phyloP scores from a whole-genome alignment of 2,888 invertebrate species.

The Drosophila vallismaia region DNA sequence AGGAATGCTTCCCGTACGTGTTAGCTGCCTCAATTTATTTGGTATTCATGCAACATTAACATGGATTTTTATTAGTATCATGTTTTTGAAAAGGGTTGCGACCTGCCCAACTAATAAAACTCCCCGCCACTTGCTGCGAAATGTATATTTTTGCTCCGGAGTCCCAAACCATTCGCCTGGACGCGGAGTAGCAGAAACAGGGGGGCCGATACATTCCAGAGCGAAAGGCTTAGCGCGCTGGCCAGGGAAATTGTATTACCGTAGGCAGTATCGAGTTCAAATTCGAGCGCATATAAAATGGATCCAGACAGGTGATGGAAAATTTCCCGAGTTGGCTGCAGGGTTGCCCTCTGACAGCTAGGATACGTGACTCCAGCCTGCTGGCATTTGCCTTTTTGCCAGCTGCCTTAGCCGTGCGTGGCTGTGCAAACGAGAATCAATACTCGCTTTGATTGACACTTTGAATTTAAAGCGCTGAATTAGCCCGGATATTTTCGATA shows the following conservation, averaged over 20 bases:
- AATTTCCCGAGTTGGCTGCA: constrained; percentile 39
- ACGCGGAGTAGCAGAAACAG: not conserved
- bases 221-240: constrained; percentile 59
- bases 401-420: constrained; percentile 42
- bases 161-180: constrained; percentile 16
- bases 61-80: constrained; percentile 79
- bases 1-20: constrained; percentile 50
- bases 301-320: constrained; percentile 67
- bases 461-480: constrained; percentile 56
- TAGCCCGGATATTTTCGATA: constrained; percentile 21
- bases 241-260: constrained; percentile 64
- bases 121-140: constrained; percentile 24
- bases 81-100: constrained; percentile 77
- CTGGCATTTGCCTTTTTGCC: constrained; percentile 35
- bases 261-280: constrained; percentile 44
- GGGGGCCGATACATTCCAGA: constrained; percentile 13
- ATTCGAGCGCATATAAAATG: constrained; percentile 4
- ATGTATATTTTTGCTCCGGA: not conserved
- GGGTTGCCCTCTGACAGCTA: constrained; percentile 48
- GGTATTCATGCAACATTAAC: constrained; percentile 79
- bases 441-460: constrained; percentile 73
- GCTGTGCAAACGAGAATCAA: constrained; percentile 62
- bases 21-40: constrained; percentile 76
- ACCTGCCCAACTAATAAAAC: constrained; percentile 60
- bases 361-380: constrained; percentile 70